Conservation (phyloP, 2,888 invertebrate genomes). For the Chrysopilus asiliformis region DNA sequence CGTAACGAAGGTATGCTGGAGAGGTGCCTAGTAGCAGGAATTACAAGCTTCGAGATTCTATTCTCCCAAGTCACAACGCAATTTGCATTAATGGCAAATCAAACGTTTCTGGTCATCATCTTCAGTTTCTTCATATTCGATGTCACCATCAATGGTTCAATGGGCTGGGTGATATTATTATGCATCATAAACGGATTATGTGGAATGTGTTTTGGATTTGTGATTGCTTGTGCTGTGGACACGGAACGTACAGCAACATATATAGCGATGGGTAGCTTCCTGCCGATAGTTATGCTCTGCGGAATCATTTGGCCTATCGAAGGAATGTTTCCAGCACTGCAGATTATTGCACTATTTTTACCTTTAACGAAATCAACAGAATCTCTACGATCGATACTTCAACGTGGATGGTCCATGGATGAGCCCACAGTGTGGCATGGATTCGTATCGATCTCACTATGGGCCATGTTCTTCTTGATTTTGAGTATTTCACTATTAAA, state of each 20-base stretch:
- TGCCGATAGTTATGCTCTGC: conserved; percentile 74
- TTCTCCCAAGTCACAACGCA: conserved; percentile 79
- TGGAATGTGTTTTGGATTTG: conserved; percentile 87
- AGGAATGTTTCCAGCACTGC: conserved; percentile 69
- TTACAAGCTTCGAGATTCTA: conserved; percentile 64
- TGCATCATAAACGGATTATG: conserved; percentile 75
- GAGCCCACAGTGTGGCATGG: conserved; percentile 65
- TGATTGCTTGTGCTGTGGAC: conserved; percentile 65
- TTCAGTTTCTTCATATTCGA: conserved; percentile 66
- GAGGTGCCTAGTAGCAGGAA: conserved; percentile 75
- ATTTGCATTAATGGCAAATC: conserved; percentile 74
- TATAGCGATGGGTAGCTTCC: conserved; percentile 69
- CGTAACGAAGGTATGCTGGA: conserved; percentile 83
- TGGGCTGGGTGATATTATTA: conserved; percentile 58
- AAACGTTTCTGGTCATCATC: conserved; percentile 63
- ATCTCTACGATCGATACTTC: conserved; percentile 69
- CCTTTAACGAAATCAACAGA: conserved; percentile 84
- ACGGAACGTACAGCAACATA: conserved; percentile 76
- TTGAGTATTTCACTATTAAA: conserved; percentile 62
- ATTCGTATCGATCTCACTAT: conserved; percentile 60
- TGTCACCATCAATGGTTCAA: conserved; percentile 61
- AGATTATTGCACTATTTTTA: conserved; percentile 57
- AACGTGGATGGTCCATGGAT: conserved; percentile 65
- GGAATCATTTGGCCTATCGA: conserved; percentile 93
- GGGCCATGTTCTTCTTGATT: conserved; percentile 66